phyloP scores from a whole-genome alignment of 2,797 vertebrate genomes.

The Vultur gryphus region DNA sequence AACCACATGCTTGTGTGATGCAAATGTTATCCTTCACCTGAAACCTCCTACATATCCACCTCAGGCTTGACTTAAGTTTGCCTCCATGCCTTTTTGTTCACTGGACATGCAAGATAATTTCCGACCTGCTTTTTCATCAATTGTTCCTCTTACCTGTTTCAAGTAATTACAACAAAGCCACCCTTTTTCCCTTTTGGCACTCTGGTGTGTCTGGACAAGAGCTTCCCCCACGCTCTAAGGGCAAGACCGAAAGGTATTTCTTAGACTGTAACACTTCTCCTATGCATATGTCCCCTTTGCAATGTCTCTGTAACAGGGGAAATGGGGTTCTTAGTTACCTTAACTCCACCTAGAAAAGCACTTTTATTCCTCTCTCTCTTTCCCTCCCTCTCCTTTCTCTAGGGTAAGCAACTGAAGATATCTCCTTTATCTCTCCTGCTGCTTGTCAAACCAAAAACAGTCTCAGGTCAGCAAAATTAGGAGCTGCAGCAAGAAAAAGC shows the following conservation, averaged over 20 bases:
- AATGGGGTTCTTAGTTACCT: background rate
- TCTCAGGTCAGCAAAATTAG: constrained; percentile 1
- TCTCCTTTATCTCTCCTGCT: background rate
- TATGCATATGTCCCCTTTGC: background rate
- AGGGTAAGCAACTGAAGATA: background rate
- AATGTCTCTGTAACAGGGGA: background rate
- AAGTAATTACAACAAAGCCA: background rate
- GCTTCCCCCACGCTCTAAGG: background rate
- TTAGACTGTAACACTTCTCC: background rate
- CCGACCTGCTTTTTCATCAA: background rate
- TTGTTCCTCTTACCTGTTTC: background rate
- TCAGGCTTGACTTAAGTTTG: background rate
- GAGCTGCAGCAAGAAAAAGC: background rate
- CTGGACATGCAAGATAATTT: background rate
- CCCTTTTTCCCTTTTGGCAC: background rate
- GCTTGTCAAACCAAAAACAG: background rate
- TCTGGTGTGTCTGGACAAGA: background rate
- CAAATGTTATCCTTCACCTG: background rate
- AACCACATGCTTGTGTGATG: background rate
- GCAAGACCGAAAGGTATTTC: background rate
- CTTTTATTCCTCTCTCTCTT: background rate
- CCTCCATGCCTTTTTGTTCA: background rate
- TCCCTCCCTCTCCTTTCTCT: background rate
- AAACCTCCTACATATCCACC: background rate
- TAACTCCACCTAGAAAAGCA: background rate